Conservation (phyloP, 2,888 invertebrate genomes). For the Theretra japonica region DNA sequence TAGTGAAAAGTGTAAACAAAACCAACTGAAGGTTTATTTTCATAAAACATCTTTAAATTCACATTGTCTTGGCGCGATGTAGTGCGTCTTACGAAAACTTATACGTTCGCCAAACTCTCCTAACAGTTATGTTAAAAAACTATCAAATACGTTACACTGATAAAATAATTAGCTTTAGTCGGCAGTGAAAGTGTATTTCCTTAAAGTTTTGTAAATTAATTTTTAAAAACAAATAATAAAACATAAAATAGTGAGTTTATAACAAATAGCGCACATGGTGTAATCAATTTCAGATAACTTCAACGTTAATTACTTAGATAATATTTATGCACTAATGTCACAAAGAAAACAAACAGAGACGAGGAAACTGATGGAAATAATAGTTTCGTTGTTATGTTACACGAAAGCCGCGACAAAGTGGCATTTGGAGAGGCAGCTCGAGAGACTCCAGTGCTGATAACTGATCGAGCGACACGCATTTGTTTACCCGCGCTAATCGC, state of each 20-base stretch:
- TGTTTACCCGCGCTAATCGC: conserved; percentile 55
- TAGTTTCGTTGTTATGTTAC: conserved; percentile 26
- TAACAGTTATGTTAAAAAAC: neutral
- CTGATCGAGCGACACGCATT: neutral
- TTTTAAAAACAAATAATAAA: no score
- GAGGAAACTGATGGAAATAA: conserved; percentile 31
- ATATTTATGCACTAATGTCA: neutral
- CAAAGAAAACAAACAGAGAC: conserved; percentile 23
- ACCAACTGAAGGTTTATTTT: conserved; percentile 28
- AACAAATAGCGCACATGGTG: neutral
- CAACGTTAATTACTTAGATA: neutral
- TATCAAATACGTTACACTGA: neutral
- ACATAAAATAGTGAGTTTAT: neutral
- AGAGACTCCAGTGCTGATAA: neutral
- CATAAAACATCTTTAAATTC: conserved; percentile 29
- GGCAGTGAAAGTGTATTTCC: neutral
- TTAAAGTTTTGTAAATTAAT: neutral
- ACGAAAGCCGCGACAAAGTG: conserved; percentile 18
- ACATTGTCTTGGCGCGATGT: conserved; percentile 29
- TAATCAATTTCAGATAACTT: neutral
- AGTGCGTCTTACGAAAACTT: conserved; percentile 4
- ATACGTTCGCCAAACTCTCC: neutral
- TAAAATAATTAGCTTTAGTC: neutral
- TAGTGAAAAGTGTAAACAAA: conserved; percentile 31
- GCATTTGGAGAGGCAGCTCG: neutral